Conservation (phyloP, 2,888 invertebrate genomes). For the Leptogaster cylindrica region DNA sequence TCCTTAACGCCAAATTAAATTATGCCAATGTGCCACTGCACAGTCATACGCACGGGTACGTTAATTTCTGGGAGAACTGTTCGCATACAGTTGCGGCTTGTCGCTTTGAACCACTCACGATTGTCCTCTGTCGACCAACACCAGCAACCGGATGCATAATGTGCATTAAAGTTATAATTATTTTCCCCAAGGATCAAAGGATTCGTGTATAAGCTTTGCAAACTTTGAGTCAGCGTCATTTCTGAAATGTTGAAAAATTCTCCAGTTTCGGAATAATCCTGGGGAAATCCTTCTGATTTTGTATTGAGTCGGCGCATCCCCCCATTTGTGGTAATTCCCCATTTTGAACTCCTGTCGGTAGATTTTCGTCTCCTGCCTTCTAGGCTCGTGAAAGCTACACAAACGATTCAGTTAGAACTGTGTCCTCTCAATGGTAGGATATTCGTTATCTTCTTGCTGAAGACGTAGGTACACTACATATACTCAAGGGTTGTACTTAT, state of each 20-base stretch:
- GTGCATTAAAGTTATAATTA: conserved; percentile 15
- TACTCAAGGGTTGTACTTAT: conserved; percentile 30
- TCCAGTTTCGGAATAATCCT: conserved; percentile 22
- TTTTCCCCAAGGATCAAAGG: conserved; percentile 23
- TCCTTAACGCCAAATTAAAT: conserved; percentile 34
- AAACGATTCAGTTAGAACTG: conserved; percentile 61
- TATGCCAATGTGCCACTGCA: conserved; percentile 30
- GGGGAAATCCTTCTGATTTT: conserved; percentile 1
- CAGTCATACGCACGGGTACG: background rate
- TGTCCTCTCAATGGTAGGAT: conserved; percentile 63
- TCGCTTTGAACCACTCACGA: conserved; percentile 4
- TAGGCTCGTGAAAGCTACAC: conserved; percentile 26
- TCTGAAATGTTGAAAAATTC: background rate
- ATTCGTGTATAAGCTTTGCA: background rate
- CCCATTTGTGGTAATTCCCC: conserved; percentile 14
- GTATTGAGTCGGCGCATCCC: background rate
- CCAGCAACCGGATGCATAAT: conserved; percentile 20
- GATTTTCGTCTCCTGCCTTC: conserved; percentile 46
- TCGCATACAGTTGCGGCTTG: background rate
- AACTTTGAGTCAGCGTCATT: background rate
- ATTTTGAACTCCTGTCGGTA: conserved; percentile 44
- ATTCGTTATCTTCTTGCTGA: conserved; percentile 60
- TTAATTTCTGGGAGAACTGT: background rate
- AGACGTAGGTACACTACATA: conserved; percentile 21
- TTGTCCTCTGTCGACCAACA: conserved; percentile 11